A percentile compares a stretch with the other conserved stretches of the same genome.
Evolutionary conservation across 2,797 vertebrate species (phyloP).

Genomic region (Crocidura indochinensis): DNA sequence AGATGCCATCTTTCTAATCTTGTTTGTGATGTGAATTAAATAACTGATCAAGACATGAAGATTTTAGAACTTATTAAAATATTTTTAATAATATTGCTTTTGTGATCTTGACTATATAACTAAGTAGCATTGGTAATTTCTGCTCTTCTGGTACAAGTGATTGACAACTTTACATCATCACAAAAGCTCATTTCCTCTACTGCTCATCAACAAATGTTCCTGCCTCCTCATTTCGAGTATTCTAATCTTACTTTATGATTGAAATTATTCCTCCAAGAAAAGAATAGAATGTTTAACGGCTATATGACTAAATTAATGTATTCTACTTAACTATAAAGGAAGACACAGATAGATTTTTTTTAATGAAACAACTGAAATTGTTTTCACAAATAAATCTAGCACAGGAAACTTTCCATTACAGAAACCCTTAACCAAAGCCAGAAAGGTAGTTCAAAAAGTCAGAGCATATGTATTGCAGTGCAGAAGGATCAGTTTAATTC

Average conservation of each 20-base stretch:
- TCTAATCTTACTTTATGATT: constrained; percentile 33
- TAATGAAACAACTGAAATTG: not conserved
- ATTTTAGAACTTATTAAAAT: not conserved
- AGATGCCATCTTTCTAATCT: not conserved
- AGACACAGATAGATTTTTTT: not conserved
- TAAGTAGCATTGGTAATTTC: not conserved
- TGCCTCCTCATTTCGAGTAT: not conserved
- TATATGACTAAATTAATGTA: not conserved
- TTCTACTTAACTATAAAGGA: not conserved
- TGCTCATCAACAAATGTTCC: not conserved
- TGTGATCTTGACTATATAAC: not conserved
- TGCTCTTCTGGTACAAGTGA: constrained; percentile 17
- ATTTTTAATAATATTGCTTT: not conserved
- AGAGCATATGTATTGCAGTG: too few species aligned
- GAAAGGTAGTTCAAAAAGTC: too few species aligned
- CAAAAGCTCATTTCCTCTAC: not conserved
- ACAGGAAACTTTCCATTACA: not conserved
- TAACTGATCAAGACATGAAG: not conserved
- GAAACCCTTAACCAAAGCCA: not conserved
- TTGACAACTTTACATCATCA: not conserved
- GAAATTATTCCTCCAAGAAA: not conserved
- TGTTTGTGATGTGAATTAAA: not conserved
- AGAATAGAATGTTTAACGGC: not conserved
- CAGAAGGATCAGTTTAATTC: too few species aligned
- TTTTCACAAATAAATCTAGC: not conserved